Evolutionary conservation across 2,113 vertebrate genomes (phyloP).

Genomic region (Myiagra hebetior): DNA sequence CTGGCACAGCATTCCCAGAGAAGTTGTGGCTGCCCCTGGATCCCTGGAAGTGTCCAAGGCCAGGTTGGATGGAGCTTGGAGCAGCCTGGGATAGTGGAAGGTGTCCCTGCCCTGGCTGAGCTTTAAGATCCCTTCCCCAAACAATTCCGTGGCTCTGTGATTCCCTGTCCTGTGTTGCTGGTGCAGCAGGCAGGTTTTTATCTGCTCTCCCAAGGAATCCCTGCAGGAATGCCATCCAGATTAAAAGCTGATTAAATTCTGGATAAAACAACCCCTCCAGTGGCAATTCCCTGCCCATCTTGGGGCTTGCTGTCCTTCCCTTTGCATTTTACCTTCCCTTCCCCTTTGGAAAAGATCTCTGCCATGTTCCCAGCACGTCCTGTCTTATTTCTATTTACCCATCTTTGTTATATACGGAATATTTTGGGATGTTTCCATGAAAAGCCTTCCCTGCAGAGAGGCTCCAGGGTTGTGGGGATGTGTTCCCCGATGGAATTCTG

Average conservation of each 20-base stretch:
- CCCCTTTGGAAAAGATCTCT: not conserved
- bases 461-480: not conserved
- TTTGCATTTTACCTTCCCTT: not conserved
- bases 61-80: not conserved
- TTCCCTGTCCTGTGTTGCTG: not conserved
- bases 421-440: not conserved
- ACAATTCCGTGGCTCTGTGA: not conserved
- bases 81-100: not conserved
- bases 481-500: not conserved
- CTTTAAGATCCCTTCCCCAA: not conserved
- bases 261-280: not conserved
- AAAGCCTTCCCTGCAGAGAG: not conserved
- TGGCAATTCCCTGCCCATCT: not conserved
- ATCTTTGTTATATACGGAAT: rapidly evolving
- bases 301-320: not conserved
- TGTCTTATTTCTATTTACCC: not conserved
- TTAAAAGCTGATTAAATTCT: not conserved
- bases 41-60: not conserved
- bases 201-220: not conserved
- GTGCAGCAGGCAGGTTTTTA: not conserved
- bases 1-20: not conserved
- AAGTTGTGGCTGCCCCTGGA: not conserved
- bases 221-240: not conserved
- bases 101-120: not conserved
- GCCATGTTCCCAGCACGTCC: not conserved